Percentiles rank a stretch among this genome's conserved stretches.
phyloP scores from a whole-genome alignment of 2,113 vertebrate species.

The Salvelinus fontinalis region DNA sequence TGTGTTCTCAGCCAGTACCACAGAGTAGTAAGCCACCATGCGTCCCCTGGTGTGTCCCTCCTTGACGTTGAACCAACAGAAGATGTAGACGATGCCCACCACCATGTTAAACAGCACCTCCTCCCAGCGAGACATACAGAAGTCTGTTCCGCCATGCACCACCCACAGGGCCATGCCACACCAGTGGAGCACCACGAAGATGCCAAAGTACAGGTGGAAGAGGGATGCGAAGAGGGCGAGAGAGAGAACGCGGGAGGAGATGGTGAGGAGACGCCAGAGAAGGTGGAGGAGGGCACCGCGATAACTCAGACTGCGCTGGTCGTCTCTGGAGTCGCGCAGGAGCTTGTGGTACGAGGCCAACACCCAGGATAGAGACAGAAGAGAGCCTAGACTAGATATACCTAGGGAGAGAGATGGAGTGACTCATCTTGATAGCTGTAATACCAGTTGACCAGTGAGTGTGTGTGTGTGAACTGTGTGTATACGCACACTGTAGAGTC shows the following conservation, averaged over 20 bases:
- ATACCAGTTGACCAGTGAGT: neutral
- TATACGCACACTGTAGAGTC: conserved; percentile 93
- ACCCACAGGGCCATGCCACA: conserved; percentile 99
- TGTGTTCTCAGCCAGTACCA: conserved; percentile 96
- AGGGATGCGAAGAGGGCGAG: conserved; percentile 99
- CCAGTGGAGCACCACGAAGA: conserved; percentile 99
- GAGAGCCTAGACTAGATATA: conserved; percentile 94
- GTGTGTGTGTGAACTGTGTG: conserved; percentile 2
- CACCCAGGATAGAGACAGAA: conserved; percentile 98
- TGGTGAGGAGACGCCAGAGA: conserved; percentile 99
- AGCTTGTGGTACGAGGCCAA: conserved; percentile 99
- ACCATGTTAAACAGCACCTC: conserved; percentile 99
- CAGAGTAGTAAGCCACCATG: conserved; percentile 96
- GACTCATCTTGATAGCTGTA: too few relatives aligned
- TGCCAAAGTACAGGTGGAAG: conserved; percentile 99
- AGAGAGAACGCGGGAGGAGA: conserved; percentile 96
- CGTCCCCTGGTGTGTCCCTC: conserved; percentile 94
- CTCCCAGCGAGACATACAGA: conserved; percentile 99
- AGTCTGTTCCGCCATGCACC: conserved; percentile 98
- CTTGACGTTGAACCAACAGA: conserved; percentile 99
- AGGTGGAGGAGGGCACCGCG: conserved; percentile 93
- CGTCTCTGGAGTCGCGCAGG: conserved; percentile 95
- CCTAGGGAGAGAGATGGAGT: conserved; percentile 71
- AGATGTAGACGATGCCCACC: conserved; percentile 99
- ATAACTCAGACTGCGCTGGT: conserved; percentile 99